Evolutionary conservation across 1,140 invertebrate genomes (phyloP).

Genomic region (Sminthurides bifidus): DNA sequence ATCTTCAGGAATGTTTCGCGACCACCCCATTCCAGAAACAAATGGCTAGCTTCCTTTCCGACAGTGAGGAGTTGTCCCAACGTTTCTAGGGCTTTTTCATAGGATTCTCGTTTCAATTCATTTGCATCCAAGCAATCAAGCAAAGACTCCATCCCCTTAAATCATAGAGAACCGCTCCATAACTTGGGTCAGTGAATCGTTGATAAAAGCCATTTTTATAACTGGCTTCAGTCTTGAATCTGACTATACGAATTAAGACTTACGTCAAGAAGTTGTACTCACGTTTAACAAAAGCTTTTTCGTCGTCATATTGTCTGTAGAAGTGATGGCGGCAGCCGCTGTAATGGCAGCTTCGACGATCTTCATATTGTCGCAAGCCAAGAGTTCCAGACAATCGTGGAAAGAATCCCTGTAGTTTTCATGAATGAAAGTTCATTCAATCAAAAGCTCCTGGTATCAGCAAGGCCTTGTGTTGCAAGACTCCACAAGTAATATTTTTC

Average conservation of each 20-base stretch:
- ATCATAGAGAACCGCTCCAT: not conserved
- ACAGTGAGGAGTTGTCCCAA: not conserved
- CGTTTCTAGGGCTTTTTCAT: not conserved
- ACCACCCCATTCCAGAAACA: conserved; percentile 1
- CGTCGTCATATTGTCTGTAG: too few relatives aligned
- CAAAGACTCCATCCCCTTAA: conserved; percentile 8
- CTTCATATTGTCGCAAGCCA: conserved; percentile 12
- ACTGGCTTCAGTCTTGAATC: too few relatives aligned
- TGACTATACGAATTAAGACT: too few relatives aligned
- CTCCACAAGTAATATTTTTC: too few relatives aligned
- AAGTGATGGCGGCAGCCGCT: conserved; percentile 12
- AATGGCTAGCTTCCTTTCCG: conserved; percentile 9
- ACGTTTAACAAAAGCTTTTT: too few relatives aligned
- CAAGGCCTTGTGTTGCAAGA: too few relatives aligned
- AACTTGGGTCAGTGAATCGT: not conserved
- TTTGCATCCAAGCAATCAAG: not conserved
- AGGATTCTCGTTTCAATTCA: not conserved
- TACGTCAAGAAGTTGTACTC: too few relatives aligned
- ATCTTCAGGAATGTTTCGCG: conserved; percentile 7
- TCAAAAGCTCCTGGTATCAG: too few relatives aligned
- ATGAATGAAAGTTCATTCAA: too few relatives aligned
- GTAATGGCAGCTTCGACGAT: conserved; percentile 15
- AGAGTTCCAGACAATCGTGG: too few relatives aligned
- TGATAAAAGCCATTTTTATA: too few relatives aligned
- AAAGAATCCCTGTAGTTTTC: too few relatives aligned